Base-by-base conservation (phyloP, 2,113 vertebrate species). In the Periophthalmodon schlosseri region DNA sequence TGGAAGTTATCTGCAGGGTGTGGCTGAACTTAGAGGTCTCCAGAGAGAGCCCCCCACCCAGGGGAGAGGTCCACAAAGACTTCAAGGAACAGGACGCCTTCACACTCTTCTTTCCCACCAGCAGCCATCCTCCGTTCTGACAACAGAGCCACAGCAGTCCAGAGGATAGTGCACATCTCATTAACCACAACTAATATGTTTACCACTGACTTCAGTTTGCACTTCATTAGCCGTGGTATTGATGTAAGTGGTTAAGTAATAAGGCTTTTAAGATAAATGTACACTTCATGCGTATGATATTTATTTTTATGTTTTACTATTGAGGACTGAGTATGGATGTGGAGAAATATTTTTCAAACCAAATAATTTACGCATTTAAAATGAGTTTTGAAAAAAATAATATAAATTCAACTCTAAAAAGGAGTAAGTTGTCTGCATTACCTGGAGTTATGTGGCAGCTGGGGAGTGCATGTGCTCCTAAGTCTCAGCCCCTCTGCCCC, bases 401-500 rank as follows among this genome's bases (percentile, higher is more conserved):
- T 56, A 21, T 56, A 21, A 56, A 34, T 63, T 14, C 14, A 18
- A 7, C 57, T 36, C 36, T 49, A 49, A 49, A 12, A 47, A 13
- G 1, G 46, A 47, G 46, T 47, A 47, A 2, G 14, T 47, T 2
- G 50, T 52, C 5, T 5, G 16, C 60, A 69, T 74, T 78, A 94
- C 95, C 87, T 90, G 92, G 50, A 97, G 63, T 83, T 95, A 97
- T 0, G 86, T 94, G 76, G 89, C 83, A 21, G 91, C 73, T n/a
- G 93, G 93, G 0, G 94, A 94, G 83, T 93, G 90, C 64, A 96
- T 78, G 54, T 93, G 81, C 68, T 97, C 80, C 39, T 87, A 94
- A 69, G 88, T 94, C 77, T 96, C 94, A 70, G 82, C 92, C 75
- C 94, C 92, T 47, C 69, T 84, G 69, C 80, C 89, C 66, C 88